Base-by-base conservation (phyloP, 2,113 vertebrate species). In the Triplophysa tibetana region DNA sequence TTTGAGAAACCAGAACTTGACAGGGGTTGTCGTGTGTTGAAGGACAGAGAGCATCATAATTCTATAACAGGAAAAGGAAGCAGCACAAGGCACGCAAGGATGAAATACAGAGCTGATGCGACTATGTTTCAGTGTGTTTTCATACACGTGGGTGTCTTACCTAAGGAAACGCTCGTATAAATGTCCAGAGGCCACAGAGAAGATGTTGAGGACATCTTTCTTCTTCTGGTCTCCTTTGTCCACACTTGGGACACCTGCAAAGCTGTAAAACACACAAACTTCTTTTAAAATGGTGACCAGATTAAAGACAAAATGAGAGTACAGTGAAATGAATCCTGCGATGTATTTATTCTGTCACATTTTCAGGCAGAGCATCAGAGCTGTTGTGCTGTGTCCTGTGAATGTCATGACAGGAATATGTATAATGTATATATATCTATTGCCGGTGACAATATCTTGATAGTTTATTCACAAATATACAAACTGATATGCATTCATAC, bases 1-100 rank as follows among this genome's bases (percentile, higher is more conserved):
- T 91, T 99, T 97, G 87, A 99, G 93, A 90, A 99, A 98, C 98
- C 98, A 99, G 89, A 99, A 99, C 89, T 99, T 99, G 88, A 99
- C 94, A 8, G 96, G 94, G 19, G 96, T 96, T 91, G 95, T 90
- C 77, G 97, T 99, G 84, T 99, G 93, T 62, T 87, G 94, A 75
- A 99, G 91, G 81, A 98, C 96, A 58, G 98, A 99, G 70, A 98
- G 92, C 97, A 99, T 99, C 98, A 98, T 99, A 87, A 98, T 96
- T 94, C 98, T 99, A 86, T 90, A 90, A 70, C 78, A 88, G 84
- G 86, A 56, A 67, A 21, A 75, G 24, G 77, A 69, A 76, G 48
- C 33, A 67, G 29, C 58, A 79, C 72, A 75, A 75, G 86, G 86
- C n/a, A 19, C 21, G 60, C 19, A 45, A 68, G 67, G 33, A 54